phyloP scores from a whole-genome alignment of 2,888 invertebrate species.

The Ypsolopha sequella region DNA sequence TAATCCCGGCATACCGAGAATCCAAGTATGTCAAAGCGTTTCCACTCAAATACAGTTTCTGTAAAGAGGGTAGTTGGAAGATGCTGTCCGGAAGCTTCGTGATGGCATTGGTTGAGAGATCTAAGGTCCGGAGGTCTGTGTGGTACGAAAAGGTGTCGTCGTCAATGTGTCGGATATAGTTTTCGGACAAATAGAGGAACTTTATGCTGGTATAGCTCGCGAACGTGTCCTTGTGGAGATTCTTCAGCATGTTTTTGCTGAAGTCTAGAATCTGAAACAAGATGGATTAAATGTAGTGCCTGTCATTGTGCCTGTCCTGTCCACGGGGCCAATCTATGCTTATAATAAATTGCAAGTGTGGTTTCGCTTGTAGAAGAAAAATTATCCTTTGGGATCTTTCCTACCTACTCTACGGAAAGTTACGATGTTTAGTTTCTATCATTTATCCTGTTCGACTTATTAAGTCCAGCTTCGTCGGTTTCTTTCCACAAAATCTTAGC shows the following conservation, averaged over 20 bases:
- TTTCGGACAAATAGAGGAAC: constrained; percentile 69
- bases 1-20: constrained; percentile 38
- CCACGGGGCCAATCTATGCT: too few relatives aligned
- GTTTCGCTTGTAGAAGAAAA: too few relatives aligned
- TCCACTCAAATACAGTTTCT: constrained; percentile 72
- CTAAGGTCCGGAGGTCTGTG: constrained; percentile 62
- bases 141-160: constrained; percentile 63
- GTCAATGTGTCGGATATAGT: constrained; percentile 66
- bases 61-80: constrained; percentile 69
- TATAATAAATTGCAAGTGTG: too few relatives aligned
- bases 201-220: constrained; percentile 60
- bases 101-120: constrained; percentile 68
- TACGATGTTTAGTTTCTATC: too few relatives aligned
- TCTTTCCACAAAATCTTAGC: too few relatives aligned
- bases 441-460: too few relatives aligned
- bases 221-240: constrained; percentile 59
- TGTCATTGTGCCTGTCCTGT: too few relatives aligned
- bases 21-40: constrained; percentile 57
- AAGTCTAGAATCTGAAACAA: constrained; percentile 69
- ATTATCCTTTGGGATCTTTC: too few relatives aligned
- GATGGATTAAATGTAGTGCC: too few relatives aligned
- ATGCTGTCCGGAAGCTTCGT: constrained; percentile 55
- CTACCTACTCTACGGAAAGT: too few relatives aligned
- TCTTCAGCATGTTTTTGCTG: constrained; percentile 67
- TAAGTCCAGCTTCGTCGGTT: too few relatives aligned